phyloP scores from a whole-genome alignment of 2,888 invertebrate species.

The Nowickia ferox region DNA sequence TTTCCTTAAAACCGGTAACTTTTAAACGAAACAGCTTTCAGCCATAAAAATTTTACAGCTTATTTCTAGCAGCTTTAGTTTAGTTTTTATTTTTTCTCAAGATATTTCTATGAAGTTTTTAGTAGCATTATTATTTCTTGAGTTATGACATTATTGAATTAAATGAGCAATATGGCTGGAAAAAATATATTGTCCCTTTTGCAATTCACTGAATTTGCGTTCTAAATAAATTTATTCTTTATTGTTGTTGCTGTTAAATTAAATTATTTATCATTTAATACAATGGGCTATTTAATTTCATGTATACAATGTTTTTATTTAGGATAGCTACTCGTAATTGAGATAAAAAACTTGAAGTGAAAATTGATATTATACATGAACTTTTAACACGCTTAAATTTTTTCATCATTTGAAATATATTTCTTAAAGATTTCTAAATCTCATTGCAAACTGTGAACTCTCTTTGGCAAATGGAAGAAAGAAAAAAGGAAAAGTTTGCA shows the following conservation, averaged over 20 bases:
- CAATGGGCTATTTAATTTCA: constrained; percentile 20
- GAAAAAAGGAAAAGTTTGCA: background rate
- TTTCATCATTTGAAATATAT: too few species aligned
- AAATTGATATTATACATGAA: too few species aligned
- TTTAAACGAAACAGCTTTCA: too few species aligned
- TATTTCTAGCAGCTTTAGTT: too few species aligned
- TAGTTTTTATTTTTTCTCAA: too few species aligned
- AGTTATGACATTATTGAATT: too few species aligned
- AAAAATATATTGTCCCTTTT: constrained; percentile 76
- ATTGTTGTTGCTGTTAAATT: constrained; percentile 22
- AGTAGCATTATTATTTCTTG: too few species aligned
- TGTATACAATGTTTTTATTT: background rate
- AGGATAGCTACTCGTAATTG: too few species aligned
- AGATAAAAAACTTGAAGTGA: background rate
- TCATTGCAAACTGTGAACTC: background rate
- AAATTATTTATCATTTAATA: constrained; percentile 11
- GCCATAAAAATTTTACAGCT: too few species aligned
- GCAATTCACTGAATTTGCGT: constrained; percentile 81
- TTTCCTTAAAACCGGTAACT: too few species aligned
- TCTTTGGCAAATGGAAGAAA: background rate
- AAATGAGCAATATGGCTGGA: background rate
- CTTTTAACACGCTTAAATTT: too few species aligned
- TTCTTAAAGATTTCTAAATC: background rate
- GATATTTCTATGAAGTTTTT: too few species aligned
- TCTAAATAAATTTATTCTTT: constrained; percentile 69